phyloP scores from a whole-genome alignment of 2,797 vertebrate genomes.

The Amblyraja radiata region DNA sequence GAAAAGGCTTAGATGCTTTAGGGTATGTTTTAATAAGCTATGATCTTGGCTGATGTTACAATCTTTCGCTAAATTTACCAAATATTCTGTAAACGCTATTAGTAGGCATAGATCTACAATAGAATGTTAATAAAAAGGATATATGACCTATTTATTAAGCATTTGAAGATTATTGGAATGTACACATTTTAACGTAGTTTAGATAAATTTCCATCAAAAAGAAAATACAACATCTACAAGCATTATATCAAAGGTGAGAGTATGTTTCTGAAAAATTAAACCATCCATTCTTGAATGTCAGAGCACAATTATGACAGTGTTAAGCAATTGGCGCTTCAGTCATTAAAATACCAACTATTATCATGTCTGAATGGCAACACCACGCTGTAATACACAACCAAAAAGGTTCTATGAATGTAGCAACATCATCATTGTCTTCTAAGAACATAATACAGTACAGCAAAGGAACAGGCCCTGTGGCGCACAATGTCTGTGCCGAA shows the following conservation, averaged over 20 bases:
- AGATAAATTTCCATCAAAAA: background rate
- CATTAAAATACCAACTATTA: background rate
- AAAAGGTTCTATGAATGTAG: background rate
- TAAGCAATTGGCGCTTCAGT: background rate
- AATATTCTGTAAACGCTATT: background rate
- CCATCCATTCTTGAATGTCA: background rate
- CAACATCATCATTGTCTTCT: background rate
- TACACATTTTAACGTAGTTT: background rate
- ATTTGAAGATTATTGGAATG: background rate
- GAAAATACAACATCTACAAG: background rate
- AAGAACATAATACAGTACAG: too few species aligned
- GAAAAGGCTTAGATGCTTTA: background rate
- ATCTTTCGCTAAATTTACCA: slow-evolving; percentile 14
- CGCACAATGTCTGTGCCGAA: too few species aligned
- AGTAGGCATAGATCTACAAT: background rate
- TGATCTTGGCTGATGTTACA: background rate
- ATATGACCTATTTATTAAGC: background rate
- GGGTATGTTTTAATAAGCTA: slow-evolving; percentile 11
- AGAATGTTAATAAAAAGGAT: background rate
- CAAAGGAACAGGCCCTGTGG: too few species aligned
- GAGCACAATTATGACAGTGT: background rate
- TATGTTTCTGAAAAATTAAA: background rate
- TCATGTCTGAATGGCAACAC: background rate
- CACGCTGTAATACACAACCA: background rate
- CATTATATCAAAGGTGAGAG: background rate